Evolutionary conservation across 1,140 invertebrate genomes (phyloP).

Genomic region (Leptinotarsa undecemlineata): DNA sequence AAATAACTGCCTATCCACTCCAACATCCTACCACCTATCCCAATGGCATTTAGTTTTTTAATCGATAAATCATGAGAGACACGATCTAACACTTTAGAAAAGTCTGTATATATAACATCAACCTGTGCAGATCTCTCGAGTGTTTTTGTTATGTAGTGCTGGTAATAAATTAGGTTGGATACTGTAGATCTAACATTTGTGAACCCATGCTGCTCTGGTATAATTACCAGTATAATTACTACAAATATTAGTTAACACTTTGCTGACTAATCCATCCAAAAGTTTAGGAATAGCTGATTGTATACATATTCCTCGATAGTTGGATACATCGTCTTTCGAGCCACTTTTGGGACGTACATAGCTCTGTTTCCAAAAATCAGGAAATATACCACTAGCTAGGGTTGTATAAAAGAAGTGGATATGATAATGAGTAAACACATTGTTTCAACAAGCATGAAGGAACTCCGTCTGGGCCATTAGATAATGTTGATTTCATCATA

Average conservation of each 20-base stretch:
- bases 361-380: too few relatives aligned
- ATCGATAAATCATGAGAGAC: not conserved
- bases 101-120: not conserved
- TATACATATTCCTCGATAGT: constrained; percentile 11
- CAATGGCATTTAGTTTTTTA: not conserved
- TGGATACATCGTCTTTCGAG: not conserved
- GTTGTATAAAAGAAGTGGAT: too few relatives aligned
- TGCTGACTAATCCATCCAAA: constrained; percentile 4
- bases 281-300: not conserved
- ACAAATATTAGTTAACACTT: not conserved
- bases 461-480: too few relatives aligned
- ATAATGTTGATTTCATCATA: too few relatives aligned
- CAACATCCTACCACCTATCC: not conserved
- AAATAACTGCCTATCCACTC: constrained; percentile 13
- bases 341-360: not conserved
- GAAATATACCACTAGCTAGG: too few relatives aligned
- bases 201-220: constrained; percentile 9
- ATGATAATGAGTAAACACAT: too few relatives aligned
- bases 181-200: constrained; percentile 14
- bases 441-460: too few relatives aligned
- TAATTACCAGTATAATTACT: not conserved
- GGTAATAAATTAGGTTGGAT: too few relatives aligned
- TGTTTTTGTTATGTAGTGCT: constrained; percentile 3
- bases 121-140: not conserved
- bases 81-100: not conserved